These are phyloP conservation scores for Pituophis catenifer DNA, from an alignment of 2,113 vertebrate species.

Conservation along the genomic window DNA sequence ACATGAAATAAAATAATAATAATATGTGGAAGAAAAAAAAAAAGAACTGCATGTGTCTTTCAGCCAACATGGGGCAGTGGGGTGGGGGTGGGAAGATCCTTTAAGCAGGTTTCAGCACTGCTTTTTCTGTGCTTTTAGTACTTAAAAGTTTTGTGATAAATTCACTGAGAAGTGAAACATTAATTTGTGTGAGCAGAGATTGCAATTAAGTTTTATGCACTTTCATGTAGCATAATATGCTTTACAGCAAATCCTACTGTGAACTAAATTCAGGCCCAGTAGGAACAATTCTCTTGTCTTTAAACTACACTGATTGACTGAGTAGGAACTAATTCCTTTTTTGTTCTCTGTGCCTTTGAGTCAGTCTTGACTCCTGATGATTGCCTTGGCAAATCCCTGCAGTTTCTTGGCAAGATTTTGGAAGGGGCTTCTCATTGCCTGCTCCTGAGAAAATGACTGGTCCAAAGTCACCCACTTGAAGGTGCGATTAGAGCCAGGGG, in stretches of 20 bases:
- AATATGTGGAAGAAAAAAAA: background rate
- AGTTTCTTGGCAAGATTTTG: background rate
- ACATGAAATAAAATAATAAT: background rate
- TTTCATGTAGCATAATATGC: slow-evolving; percentile 64
- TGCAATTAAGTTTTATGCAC: slow-evolving; percentile 65
- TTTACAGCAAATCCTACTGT: slow-evolving; percentile 67
- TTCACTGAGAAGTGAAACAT: slow-evolving; percentile 50
- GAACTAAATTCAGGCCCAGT: slow-evolving; percentile 69
- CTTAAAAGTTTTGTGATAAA: slow-evolving; percentile 27
- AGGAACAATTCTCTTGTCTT: slow-evolving; percentile 62
- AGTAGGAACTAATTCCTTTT: slow-evolving; percentile 21
- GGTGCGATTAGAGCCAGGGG: background rate
- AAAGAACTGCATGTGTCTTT: background rate
- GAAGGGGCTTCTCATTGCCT: background rate
- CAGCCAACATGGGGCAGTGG: slow-evolving; percentile 4
- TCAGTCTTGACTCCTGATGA: background rate
- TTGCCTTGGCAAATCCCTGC: background rate
- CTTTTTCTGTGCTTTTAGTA: background rate
- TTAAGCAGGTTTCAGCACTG: slow-evolving; percentile 33
- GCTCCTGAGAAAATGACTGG: background rate
- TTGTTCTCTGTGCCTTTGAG: background rate
- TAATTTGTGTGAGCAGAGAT: slow-evolving; percentile 59
- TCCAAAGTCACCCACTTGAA: background rate
- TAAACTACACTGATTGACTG: slow-evolving; percentile 59
- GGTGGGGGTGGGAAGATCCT: background rate